phyloP scores from a whole-genome alignment of 2,888 invertebrate genomes.

The Ernsta delagoae region DNA sequence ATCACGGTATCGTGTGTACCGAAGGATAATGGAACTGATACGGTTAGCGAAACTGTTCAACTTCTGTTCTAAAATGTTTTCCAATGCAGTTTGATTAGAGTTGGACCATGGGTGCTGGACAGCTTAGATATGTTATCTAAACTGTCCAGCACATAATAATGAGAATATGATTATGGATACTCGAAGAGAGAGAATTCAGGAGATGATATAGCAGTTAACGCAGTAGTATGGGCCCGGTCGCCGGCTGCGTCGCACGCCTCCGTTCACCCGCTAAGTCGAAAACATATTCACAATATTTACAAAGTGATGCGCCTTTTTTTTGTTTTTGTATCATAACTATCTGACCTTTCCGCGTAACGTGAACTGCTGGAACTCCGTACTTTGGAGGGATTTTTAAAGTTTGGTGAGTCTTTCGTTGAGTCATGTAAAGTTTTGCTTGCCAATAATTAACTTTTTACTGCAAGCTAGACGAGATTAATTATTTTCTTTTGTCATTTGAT shows the following conservation, averaged over 20 bases:
- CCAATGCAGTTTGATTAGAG: background rate
- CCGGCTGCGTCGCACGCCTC: constrained; percentile 41
- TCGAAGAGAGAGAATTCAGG: constrained; percentile 7
- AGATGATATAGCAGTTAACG: constrained; percentile 27
- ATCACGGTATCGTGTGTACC: background rate
- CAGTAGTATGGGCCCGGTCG: constrained; percentile 44
- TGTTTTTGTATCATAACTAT: background rate
- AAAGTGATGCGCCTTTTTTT: constrained; percentile 38
- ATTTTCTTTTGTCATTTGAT: background rate
- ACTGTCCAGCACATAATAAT: background rate
- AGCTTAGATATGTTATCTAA: background rate
- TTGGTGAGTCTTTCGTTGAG: background rate
- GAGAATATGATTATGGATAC: background rate
- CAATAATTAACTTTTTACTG: constrained; percentile 2
- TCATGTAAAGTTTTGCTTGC: background rate
- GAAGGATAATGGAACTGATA: background rate
- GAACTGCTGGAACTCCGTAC: background rate
- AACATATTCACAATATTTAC: constrained; percentile 27
- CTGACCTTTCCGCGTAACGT: background rate
- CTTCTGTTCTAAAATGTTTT: too few relatives aligned
- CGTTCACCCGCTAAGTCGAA: constrained; percentile 26
- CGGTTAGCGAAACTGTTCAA: background rate
- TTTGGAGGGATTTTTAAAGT: background rate
- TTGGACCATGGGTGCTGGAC: background rate
- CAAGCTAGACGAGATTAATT: background rate